phyloP scores from a whole-genome alignment of 23 tunicate genomes.

The Trididemnum clinides region DNA sequence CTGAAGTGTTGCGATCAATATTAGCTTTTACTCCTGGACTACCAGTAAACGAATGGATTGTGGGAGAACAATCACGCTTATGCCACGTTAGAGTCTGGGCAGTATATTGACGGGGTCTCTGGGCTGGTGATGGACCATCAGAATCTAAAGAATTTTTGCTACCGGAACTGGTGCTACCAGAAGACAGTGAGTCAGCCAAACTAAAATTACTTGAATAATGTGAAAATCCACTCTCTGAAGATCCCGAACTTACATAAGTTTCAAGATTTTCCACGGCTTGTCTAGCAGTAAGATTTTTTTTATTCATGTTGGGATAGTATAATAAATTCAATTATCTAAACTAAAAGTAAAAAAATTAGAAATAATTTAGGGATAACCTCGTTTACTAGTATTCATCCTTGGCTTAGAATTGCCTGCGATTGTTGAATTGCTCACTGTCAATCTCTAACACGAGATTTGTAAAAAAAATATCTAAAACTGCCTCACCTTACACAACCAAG shows the following conservation, averaged over 20 bases:
- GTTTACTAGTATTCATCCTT: slow-evolving; percentile 10
- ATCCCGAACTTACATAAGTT: slow-evolving; percentile 19
- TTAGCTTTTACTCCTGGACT: too few species aligned
- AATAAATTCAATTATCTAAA: background rate
- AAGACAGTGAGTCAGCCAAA: slow-evolving; percentile 17
- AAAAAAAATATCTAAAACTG: slow-evolving; percentile 16
- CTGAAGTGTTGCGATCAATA: too few species aligned
- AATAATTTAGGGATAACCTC: background rate
- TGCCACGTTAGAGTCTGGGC: slow-evolving; percentile 28
- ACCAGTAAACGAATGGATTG: too few species aligned
- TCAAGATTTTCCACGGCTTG: slow-evolving; percentile 10
- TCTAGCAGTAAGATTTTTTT: slow-evolving; percentile 8
- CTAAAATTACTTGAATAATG: slow-evolving; percentile 8
- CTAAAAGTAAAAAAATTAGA: background rate
- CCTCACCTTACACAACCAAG: slow-evolving; percentile 31
- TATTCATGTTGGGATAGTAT: slow-evolving; percentile 15
- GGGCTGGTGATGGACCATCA: slow-evolving; percentile 35
- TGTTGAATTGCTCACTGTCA: slow-evolving; percentile 37
- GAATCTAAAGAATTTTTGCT: slow-evolving; percentile 27
- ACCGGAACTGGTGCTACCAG: slow-evolving; percentile 34
- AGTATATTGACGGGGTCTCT: slow-evolving; percentile 26
- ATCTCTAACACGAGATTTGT: slow-evolving; percentile 12
- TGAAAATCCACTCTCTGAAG: slow-evolving; percentile 8
- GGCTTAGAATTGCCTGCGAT: slow-evolving; percentile 34
- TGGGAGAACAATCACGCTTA: too few species aligned